These are phyloP conservation scores for Epinotia brunnichana DNA, from an alignment of 2,888 invertebrate genomes.

Conservation along the genomic window DNA sequence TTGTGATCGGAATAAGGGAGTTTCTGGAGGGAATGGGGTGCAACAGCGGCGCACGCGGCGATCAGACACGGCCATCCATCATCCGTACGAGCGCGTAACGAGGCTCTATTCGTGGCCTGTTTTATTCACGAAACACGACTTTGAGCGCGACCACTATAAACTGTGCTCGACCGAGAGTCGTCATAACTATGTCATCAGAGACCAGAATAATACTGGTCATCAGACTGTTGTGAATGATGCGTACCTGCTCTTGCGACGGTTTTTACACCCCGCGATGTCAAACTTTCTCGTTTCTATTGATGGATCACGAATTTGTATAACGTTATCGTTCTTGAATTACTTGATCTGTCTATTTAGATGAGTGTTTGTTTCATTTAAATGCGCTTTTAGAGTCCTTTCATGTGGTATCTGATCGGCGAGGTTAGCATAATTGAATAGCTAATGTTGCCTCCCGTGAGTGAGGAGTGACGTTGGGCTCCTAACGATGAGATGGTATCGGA, in stretches of 20 bases:
- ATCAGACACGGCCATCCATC: constrained; percentile 80
- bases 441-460: constrained; percentile 66
- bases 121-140: neutral
- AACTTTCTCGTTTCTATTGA: constrained; percentile 57
- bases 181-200: neutral
- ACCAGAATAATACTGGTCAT: neutral
- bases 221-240: constrained; percentile 44
- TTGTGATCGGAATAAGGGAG: constrained; percentile 52
- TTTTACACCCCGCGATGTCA: constrained; percentile 65
- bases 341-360: constrained; percentile 59
- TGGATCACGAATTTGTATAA: constrained; percentile 72
- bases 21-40: constrained; percentile 8
- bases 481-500: constrained; percentile 78
- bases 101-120: constrained; percentile 70
- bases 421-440: constrained; percentile 79
- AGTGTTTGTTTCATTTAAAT: constrained; percentile 56
- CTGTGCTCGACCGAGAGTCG: neutral
- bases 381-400: constrained; percentile 59
- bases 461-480: constrained; percentile 55
- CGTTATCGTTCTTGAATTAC: constrained; percentile 57
- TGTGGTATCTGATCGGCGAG: constrained; percentile 71
- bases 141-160: neutral
- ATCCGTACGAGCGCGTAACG: constrained; percentile 78
- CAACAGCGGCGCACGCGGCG: constrained; percentile 58
- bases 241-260: constrained; percentile 67